Base-by-base conservation (phyloP, 2,888 invertebrate genomes). In the Eristalinus sepulchralis region DNA sequence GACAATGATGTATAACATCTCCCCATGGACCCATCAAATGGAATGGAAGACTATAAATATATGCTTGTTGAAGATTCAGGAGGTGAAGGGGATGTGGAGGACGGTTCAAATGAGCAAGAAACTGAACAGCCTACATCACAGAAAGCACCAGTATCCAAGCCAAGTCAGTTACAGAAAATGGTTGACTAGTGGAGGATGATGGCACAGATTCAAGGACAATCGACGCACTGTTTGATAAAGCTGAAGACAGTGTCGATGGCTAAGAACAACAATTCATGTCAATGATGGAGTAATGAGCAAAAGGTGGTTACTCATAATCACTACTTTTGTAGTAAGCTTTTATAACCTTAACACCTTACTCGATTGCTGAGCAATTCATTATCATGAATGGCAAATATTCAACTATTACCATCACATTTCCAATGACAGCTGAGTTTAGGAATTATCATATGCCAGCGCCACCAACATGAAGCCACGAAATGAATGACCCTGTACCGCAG, bases 161-260 rank as follows among this genome's bases (percentile, higher is more conserved):
- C 24, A 73, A 80, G 66, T 34, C 64, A 20, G 34, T 73, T 53
- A 17, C 90, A 10, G 88, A 90, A 84, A 90, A 93, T 93, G 88
- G 94, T 92, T 95, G 95, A 95, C 86, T 91, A 60, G 94, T 95
- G 13, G 94, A 94, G 90, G 85, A 85, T 9, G 59, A 77, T 1
- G 9, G 5, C 5, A 27, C 22, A 6, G 88, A 70, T 57, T 82
- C 67, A 6, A 8, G 89, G 71, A 88, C 90, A 34, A 91, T 94
- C 72, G 93, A 93, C 88, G 92, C 92, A 27, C 91, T 93, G 63
- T 94, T 94, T 67, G 92, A 92, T 73, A 89, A 91, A 9, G 91
- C 91, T 6, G 91, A 92, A 64, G 92, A 92, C 24, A 75, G 90
- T 4, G 39, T 91, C 0, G 84, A n/a, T n/a, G n/a, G n/a, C n/a